A percentile compares a stretch with the other conserved stretches of the same genome.
Conservation (phyloP, 2,113 vertebrate species). For the Lycocorax pyrrhopterus region DNA sequence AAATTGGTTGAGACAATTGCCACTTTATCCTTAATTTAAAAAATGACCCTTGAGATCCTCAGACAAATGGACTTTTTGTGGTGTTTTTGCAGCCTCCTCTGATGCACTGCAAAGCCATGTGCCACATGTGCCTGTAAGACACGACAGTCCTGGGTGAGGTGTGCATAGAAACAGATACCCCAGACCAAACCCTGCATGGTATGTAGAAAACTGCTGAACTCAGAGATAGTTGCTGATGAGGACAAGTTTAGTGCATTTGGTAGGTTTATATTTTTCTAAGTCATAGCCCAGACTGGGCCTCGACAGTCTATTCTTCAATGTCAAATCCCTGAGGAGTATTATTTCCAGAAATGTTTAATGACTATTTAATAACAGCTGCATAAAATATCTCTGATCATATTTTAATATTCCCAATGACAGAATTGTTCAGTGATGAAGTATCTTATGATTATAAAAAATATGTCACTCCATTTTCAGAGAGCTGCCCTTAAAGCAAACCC, state of each 20-base stretch:
- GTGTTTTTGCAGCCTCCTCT: neutral
- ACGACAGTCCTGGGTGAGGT: neutral
- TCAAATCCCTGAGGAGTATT: neutral
- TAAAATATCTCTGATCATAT: slow-evolving; percentile 25
- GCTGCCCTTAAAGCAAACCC: neutral
- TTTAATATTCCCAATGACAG: slow-evolving; percentile 14
- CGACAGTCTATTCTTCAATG: neutral
- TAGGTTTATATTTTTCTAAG: slow-evolving; percentile 9
- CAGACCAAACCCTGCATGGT: neutral
- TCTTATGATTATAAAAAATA: neutral
- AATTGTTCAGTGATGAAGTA: neutral
- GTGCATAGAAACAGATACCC: neutral
- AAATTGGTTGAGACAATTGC: neutral
- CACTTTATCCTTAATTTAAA: neutral
- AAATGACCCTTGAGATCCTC: neutral
- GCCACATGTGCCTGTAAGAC: accelerated
- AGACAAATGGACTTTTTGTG: neutral
- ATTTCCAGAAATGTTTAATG: slow-evolving; percentile 46
- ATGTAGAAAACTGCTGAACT: neutral
- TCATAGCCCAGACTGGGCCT: neutral
- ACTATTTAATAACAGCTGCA: slow-evolving; percentile 43
- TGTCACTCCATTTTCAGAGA: neutral
- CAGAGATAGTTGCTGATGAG: neutral
- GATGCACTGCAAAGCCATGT: neutral
- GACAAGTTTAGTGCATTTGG: neutral